Evolutionary conservation across 1,140 invertebrate genomes (phyloP), one percentile per base, ranked within the genome.

Genomic region (Drosophila subobscura): DNA sequence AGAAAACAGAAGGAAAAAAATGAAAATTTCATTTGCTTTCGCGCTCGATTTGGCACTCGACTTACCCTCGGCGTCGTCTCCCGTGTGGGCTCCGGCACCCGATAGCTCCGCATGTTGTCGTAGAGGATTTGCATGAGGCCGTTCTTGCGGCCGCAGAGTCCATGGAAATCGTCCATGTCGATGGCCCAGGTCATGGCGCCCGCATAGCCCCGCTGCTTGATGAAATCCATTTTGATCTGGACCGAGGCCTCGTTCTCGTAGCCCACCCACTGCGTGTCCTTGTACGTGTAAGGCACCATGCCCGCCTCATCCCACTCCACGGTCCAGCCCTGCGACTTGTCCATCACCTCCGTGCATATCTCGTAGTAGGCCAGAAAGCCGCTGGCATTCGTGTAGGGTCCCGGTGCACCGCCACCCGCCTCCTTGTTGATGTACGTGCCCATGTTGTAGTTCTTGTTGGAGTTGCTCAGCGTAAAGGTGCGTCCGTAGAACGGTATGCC

Each of bases 171-270:
- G 57, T 97, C 96, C 96, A 97, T 96, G 68, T 97, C 96, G 47
- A 97, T 95, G 4, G 96, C 96, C 97, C 97, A 98, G 7, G 94
- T 95, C 97, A 98, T 98, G 1, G 96, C 94, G 4, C 97, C 97
- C 0, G 95, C 94, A 79, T 97, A 97, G 0, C 96, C 95, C 79
- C 95, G 96, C 10, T 93, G 80, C 81, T 96, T 96, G 59, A 97
- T 95, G 91, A 94, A 97, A 74, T 97, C 95, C 95, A 97, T 96
- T 92, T 98, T 98, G 51, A 96, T 96, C 76, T 96, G 94, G 1
- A 98, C 92, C 80, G 96, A 91, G 0, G 77, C 79, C 57, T 91
- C 89, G 51, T 91, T 89, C 66, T 99, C 98, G 85, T 97, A 98
- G 10, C 97, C 97, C 22, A 98, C 95, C 97, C 97, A 98, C 86